Evolutionary conservation across 2,113 vertebrate species (phyloP).

Genomic region (Microcebus murinus): DNA sequence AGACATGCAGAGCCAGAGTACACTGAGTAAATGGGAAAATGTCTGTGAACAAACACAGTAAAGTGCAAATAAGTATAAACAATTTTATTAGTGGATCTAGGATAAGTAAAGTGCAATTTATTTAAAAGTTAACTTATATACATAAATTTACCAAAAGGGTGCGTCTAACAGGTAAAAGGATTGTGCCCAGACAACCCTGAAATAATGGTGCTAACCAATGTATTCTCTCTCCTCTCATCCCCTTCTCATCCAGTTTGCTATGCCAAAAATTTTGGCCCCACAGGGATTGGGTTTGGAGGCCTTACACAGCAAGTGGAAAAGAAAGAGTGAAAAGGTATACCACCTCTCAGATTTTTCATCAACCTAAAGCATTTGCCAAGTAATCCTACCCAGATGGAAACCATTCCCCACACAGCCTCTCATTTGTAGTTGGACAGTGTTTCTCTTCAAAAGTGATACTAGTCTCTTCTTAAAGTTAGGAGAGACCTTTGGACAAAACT

Average conservation of each 20-base stretch:
- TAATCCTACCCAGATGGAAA: not conserved
- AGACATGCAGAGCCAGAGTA: not conserved
- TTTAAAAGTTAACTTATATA: not conserved
- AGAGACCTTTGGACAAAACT: constrained; percentile 51
- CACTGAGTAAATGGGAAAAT: not conserved
- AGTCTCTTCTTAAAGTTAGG: constrained; percentile 42
- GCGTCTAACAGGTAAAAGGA: not conserved
- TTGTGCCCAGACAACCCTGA: not conserved
- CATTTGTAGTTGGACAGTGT: not conserved
- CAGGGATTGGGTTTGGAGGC: constrained; percentile 96
- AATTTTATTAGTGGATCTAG: not conserved
- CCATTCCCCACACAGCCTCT: not conserved
- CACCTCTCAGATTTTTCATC: not conserved
- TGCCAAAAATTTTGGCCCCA: constrained; percentile 97
- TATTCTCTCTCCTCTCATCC: not conserved
- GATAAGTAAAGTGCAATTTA: not conserved
- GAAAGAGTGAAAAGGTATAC: constrained; percentile 79
- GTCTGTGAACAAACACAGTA: not conserved
- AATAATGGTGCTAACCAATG: not conserved
- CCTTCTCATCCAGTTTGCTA: constrained; percentile 91
- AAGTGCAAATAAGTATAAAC: not conserved
- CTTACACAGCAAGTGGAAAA: constrained; percentile 92
- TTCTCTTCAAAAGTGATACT: constrained; percentile 6
- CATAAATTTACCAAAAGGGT: not conserved
- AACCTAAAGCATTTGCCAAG: not conserved